Evolutionary conservation across 2,888 invertebrate genomes (phyloP).

Genomic region (Noctuana brunneofusca): DNA sequence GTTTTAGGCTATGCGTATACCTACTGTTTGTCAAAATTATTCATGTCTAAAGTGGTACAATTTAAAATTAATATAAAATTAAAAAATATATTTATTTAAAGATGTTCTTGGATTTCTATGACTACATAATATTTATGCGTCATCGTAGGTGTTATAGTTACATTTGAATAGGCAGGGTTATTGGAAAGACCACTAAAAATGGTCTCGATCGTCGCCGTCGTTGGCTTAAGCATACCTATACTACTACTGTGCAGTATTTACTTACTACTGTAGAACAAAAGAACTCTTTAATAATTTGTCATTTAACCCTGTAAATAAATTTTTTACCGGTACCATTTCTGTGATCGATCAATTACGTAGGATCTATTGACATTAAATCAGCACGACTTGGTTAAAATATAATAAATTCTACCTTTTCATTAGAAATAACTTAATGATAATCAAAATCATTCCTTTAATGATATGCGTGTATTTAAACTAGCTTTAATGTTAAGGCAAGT

Average conservation of each 20-base stretch:
- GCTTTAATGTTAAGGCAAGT: neutral
- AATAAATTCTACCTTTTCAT: neutral
- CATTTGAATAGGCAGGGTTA: neutral
- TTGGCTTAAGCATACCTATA: too few relatives aligned
- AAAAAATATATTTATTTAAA: too few relatives aligned
- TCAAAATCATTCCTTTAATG: conserved; percentile 3
- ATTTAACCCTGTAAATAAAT: neutral
- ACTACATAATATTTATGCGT: neutral
- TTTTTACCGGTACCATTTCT: neutral
- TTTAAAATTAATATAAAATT: too few relatives aligned
- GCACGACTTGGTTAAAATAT: neutral
- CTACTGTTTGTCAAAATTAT: too few relatives aligned
- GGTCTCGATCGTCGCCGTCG: too few relatives aligned
- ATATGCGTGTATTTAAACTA: neutral
- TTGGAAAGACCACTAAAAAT: neutral
- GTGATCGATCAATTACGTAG: neutral
- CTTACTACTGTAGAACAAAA: neutral
- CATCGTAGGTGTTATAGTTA: neutral
- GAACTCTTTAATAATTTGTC: neutral
- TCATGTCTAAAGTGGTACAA: too few relatives aligned
- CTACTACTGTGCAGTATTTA: neutral
- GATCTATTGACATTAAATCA: neutral
- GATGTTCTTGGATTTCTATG: neutral
- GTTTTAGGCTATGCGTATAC: too few relatives aligned
- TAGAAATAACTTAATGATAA: neutral